These are phyloP conservation scores for Cephus pygmeus DNA, from an alignment of 2,888 invertebrate species.

Conservation along the genomic window DNA sequence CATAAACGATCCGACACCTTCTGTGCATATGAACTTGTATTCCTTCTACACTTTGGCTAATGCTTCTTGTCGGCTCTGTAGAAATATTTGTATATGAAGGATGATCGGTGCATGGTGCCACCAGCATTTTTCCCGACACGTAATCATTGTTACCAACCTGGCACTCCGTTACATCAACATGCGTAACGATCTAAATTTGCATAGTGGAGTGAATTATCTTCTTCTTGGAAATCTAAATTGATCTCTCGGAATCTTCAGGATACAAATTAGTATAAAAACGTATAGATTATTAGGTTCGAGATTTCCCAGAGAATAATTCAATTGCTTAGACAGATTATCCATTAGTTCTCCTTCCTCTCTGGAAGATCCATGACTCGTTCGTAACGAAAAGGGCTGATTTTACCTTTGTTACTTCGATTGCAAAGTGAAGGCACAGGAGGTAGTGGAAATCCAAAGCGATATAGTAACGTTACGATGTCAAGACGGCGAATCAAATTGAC, in stretches of 20 bases:
- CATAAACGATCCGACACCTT: slow-evolving; percentile 27
- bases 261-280: too few species aligned
- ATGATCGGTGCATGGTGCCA: neutral
- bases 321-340: neutral
- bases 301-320: neutral
- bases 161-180: neutral
- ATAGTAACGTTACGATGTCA: neutral
- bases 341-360: neutral
- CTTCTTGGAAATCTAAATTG: neutral
- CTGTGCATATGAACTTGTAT: slow-evolving; percentile 15
- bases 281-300: too few species aligned
- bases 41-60: neutral
- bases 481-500: neutral
- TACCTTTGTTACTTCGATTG: neutral
- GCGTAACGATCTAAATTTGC: neutral
- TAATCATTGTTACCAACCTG: neutral
- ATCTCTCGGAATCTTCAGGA: neutral
- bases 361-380: neutral
- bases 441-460: neutral
- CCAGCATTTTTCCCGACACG: neutral
- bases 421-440: neutral
- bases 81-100: neutral
- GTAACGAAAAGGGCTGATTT: neutral
- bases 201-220: neutral
- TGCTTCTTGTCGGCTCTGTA: neutral